phyloP scores from a whole-genome alignment of 2,113 vertebrate species.

The Onychorhynchus coronatus region DNA sequence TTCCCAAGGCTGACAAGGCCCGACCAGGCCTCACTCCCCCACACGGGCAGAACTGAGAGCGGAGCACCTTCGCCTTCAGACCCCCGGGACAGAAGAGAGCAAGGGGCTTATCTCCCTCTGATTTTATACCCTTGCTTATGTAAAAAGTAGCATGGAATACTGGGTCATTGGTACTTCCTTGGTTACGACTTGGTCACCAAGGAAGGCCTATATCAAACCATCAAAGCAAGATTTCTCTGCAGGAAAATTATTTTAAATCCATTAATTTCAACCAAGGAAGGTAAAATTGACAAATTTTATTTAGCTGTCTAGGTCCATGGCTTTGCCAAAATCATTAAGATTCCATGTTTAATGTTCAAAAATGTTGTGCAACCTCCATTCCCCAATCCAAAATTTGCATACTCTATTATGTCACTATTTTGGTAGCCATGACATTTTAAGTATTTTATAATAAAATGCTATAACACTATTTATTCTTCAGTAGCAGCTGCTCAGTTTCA shows the following conservation, averaged over 20 bases:
- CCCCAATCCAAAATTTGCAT: neutral
- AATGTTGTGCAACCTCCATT: neutral
- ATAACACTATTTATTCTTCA: neutral
- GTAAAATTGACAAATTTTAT: neutral
- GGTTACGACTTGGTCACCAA: too few relatives aligned
- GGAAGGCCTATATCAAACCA: too few relatives aligned
- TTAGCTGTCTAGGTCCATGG: neutral
- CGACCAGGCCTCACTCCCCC: too few relatives aligned
- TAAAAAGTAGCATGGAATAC: too few relatives aligned
- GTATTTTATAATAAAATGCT: neutral
- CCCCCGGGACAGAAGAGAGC: too few relatives aligned
- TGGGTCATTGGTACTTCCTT: too few relatives aligned
- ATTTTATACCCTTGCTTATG: too few relatives aligned
- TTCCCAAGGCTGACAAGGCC: too few relatives aligned
- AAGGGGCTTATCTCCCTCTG: too few relatives aligned
- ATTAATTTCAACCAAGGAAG: neutral
- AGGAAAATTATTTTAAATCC: neutral
- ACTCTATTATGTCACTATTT: neutral
- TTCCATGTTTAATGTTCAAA: neutral
- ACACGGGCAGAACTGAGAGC: too few relatives aligned
- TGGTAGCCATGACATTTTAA: neutral
- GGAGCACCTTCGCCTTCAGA: too few relatives aligned
- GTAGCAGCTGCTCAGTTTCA: neutral
- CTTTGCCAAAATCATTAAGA: neutral
- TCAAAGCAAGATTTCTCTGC: neutral